Base-by-base conservation (phyloP, 2,113 vertebrate genomes). In the Carassius gibelio region DNA sequence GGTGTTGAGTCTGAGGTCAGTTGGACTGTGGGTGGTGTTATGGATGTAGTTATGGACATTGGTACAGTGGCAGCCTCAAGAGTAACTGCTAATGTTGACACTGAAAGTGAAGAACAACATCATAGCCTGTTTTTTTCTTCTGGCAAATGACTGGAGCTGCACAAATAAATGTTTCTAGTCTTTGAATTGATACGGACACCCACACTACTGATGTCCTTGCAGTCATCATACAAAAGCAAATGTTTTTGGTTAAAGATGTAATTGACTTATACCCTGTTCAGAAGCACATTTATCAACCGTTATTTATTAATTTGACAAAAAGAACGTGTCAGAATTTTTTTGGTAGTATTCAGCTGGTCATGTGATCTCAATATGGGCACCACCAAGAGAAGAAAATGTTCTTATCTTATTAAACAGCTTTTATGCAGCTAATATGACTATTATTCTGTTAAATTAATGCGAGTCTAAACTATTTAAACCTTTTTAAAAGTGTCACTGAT, bases 1-100 rank as follows among this genome's bases (percentile, higher is more conserved):
- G 77, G 23, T 52, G 45, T 68, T 30, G 80, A 82, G 74, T 45
- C 78, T 62, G 61, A 82, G 80, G 36, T 87, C 42, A 50, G 69
- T n/a, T 78, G 84, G 55, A 45, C 19, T 45, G 8, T 84, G 77
- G 64, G n/a, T 72, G 76, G 21, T 26, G n/a, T 66, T 66, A 52
- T 23, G 7, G 83, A 48, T 84, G 83, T 19, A 77, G 45, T 57
- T 71, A 61, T 61, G 3, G 75, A 42, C n/a, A 78, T 23, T 78
- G 69, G 34, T 59, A 59, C 52, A 55, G 71, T 42, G 38, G 72
- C 36, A 13, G 45, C 26, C 26, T 61, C 64, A 30, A 85, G 38
- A 1, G n/a, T 57, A 61, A 85, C 62, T 42, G 75, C 45, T 59
- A 42, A 15, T 55, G 61, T 78, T 57, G 50, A 1, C 36, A 59